Evolutionary conservation across 2,888 invertebrate genomes (phyloP), one percentile per base, ranked within the genome.

Genomic region (Trissolcus japonicus): DNA sequence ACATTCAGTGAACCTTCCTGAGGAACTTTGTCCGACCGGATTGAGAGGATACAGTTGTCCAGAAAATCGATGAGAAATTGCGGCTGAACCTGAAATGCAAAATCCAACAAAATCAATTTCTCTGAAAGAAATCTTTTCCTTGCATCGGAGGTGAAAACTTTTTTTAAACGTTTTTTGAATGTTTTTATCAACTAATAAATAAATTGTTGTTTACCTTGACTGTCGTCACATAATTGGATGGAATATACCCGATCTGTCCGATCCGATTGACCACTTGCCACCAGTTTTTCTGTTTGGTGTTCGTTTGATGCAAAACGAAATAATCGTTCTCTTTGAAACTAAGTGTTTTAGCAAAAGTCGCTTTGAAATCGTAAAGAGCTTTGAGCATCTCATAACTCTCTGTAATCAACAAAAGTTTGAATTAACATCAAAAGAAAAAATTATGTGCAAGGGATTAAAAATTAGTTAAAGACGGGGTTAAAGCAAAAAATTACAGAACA

Each of bases 221-320:
- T 83, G 92, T 92, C 83, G 94, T 93, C 68, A 96, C 95, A 90
- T 96, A 96, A 91, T 96, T 96, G 60, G 95, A 95, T 75, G 96
- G 96, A 81, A 96, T 95, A 86, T 95, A 96, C 61, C 96, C 96
- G 81, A 95, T 92, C 88, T 95, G 94, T 82, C 95, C 96, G 86
- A 92, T 93, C 87, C 92, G 93, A 90, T 95, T 95, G 81, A 95
- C 93, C 57, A 96, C 95, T 91, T 95, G 95, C 95, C 95, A 96
- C 96, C 95, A 96, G 87, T 96, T 95, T 79, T 93, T 91, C 87
- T 95, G 94, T 84, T 95, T 95, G 3, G 93, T 93, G 79, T 93
- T 94, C 19, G 92, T 94, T 86, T 95, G 95, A 84, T 95, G 94
- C 17, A 96, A 90, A 83, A 94, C 93, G 87, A 96, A 96, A 87